These are phyloP conservation scores for Choristoneura rosaceana DNA, from an alignment of 2,888 invertebrate genomes.

Conservation along the genomic window DNA sequence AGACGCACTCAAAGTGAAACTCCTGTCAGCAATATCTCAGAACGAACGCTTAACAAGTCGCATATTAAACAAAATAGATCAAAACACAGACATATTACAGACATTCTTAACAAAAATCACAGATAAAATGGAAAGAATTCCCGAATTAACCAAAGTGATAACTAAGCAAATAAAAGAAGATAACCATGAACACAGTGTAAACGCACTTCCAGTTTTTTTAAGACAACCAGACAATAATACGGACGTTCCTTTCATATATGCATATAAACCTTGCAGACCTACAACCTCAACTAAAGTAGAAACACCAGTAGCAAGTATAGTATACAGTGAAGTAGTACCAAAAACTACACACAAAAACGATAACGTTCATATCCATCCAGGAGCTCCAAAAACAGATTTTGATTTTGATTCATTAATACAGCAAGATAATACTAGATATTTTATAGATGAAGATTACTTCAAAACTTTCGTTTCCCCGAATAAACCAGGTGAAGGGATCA, in stretches of 20 bases:
- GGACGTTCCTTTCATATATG: conserved; percentile 59
- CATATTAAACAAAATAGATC: conserved; percentile 70
- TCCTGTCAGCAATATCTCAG: conserved; percentile 57
- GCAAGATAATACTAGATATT: conserved; percentile 53
- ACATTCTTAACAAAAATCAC: conserved; percentile 63
- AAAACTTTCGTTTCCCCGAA: neutral
- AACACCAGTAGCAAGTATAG: conserved; percentile 53
- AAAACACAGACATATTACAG: conserved; percentile 67
- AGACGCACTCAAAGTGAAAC: conserved; percentile 47
- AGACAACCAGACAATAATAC: neutral
- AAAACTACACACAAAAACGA: conserved; percentile 45
- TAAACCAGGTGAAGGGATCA: neutral
- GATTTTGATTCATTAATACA: conserved; percentile 5
- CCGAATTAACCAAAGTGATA: conserved; percentile 8
- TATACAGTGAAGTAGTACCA: conserved; percentile 61
- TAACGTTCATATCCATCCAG: neutral
- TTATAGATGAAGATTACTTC: conserved; percentile 53
- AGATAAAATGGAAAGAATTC: conserved; percentile 48
- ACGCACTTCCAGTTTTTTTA: neutral
- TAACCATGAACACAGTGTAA: neutral
- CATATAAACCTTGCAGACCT: conserved; percentile 51
- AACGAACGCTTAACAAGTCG: conserved; percentile 67
- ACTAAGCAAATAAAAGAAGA: neutral
- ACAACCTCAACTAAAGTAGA: conserved; percentile 42
- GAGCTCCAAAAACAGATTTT: neutral